Evolutionary conservation across 2,888 invertebrate species (phyloP).

Genomic region (Caenorhabditis wallacei): DNA sequence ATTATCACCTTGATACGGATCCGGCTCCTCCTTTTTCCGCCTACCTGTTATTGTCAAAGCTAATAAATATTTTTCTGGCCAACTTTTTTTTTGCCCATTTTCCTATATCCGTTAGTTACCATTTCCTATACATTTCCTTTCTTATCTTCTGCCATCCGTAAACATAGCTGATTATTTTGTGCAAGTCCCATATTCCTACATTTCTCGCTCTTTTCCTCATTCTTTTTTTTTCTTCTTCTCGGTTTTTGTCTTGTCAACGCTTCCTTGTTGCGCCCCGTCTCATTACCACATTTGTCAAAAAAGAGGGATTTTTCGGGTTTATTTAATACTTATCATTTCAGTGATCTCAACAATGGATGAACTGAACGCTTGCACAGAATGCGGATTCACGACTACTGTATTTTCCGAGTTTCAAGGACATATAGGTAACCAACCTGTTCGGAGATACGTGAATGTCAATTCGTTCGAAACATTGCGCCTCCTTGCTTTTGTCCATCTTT

Average conservation of each 20-base stretch:
- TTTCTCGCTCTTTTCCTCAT: conserved; percentile 21
- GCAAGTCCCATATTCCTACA: conserved; percentile 20
- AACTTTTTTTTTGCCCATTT: conserved; percentile 20
- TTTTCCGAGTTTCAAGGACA: conserved; percentile 77
- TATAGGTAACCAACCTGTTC: conserved; percentile 76
- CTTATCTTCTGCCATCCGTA: conserved; percentile 52
- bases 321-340: conserved; percentile 55
- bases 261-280: conserved; percentile 16
- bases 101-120: conserved; percentile 43
- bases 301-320: conserved; percentile 5
- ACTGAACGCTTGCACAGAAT: conserved; percentile 79
- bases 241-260: conserved; percentile 13
- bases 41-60: neutral
- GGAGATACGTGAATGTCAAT: conserved; percentile 58
- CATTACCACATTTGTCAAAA: conserved; percentile 36
- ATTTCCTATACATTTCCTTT: conserved; percentile 61
- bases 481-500: conserved; percentile 62
- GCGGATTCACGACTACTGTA: conserved; percentile 81
- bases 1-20: conserved; percentile 44
- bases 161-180: conserved; percentile 57
- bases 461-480: conserved; percentile 61
- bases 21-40: conserved; percentile 18
- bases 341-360: conserved; percentile 73
- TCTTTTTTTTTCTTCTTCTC: conserved; percentile 5
- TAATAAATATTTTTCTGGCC: conserved; percentile 46